These are phyloP conservation scores for Cryptocheilus praepositus DNA, from an alignment of 2,888 invertebrate genomes.

Conservation along the genomic window DNA sequence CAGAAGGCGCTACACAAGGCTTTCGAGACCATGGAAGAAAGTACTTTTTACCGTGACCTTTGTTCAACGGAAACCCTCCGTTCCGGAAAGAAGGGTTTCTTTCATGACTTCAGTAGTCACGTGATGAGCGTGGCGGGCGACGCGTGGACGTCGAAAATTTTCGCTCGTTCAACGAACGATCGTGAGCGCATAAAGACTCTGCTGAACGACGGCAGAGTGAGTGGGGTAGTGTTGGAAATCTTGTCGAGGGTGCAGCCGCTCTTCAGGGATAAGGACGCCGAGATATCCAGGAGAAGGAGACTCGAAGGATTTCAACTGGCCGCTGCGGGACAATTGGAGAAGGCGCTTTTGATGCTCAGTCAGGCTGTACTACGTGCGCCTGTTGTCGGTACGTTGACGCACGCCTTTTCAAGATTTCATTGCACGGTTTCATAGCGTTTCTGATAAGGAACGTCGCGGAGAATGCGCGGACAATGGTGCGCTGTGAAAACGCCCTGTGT, in stretches of 20 bases:
- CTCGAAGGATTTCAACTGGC: constrained; percentile 80
- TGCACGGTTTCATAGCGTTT: too few species aligned
- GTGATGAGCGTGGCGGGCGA: constrained; percentile 77
- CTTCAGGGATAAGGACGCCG: constrained; percentile 81
- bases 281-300: constrained; percentile 79
- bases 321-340: constrained; percentile 76
- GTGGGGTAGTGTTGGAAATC: constrained; percentile 76
- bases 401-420: neutral
- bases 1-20: too few species aligned
- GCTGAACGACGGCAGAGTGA: constrained; percentile 77
- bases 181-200: constrained; percentile 78
- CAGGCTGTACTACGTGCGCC: constrained; percentile 86
- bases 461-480: too few species aligned
- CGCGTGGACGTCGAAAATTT: constrained; percentile 79
- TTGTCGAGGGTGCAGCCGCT: constrained; percentile 82
- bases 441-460: too few species aligned
- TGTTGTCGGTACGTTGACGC: constrained; percentile 75
- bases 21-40: constrained; percentile 38
- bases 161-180: constrained; percentile 79
- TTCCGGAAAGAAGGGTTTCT: constrained; percentile 85
- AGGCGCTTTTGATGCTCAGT: constrained; percentile 81
- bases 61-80: constrained; percentile 87
- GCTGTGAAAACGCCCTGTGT: too few species aligned
- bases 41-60: constrained; percentile 77
- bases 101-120: constrained; percentile 81